A percentile compares a stretch with the other conserved stretches of the same genome.
These are phyloP conservation scores for Engraulis encrasicolus DNA, from an alignment of 2,113 vertebrate species.

Conservation along the genomic window DNA sequence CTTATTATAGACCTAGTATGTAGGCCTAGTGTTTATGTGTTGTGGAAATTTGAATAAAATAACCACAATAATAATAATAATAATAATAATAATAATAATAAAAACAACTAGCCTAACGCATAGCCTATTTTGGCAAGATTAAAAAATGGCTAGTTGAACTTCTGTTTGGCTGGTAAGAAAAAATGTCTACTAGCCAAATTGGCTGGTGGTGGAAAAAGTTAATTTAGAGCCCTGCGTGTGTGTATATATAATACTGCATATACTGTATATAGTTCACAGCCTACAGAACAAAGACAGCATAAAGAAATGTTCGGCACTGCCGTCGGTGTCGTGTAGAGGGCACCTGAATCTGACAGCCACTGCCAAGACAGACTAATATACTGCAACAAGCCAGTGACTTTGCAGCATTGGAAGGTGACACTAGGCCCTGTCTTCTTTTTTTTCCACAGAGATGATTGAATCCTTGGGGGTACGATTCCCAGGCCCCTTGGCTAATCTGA, in stretches of 20 bases:
- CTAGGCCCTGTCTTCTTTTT: background rate
- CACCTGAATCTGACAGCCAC: background rate
- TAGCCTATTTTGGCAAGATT: too few relatives aligned
- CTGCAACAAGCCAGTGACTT: background rate
- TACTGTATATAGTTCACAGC: background rate
- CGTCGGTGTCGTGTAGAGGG: background rate
- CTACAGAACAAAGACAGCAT: background rate
- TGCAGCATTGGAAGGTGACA: background rate
- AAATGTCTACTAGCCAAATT: too few relatives aligned
- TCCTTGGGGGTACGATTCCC: conserved; percentile 14
- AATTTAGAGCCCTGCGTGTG: too few relatives aligned
- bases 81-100: too few relatives aligned
- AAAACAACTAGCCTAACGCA: too few relatives aligned
- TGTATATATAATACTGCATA: background rate
- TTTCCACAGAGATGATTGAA: background rate
- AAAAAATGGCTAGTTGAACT: too few relatives aligned
- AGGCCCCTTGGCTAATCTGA: conserved; percentile 1
- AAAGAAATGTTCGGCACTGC: background rate
- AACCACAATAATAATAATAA: too few relatives aligned
- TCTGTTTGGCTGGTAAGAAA: too few relatives aligned
- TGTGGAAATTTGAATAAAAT: too few relatives aligned
- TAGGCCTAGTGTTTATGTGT: too few relatives aligned
- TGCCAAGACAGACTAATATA: conserved; percentile 13
- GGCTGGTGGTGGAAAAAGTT: too few relatives aligned
- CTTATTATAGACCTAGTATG: too few relatives aligned